Base-by-base conservation (phyloP, 2,113 vertebrate genomes). In the Hippocampus guttulatus region DNA sequence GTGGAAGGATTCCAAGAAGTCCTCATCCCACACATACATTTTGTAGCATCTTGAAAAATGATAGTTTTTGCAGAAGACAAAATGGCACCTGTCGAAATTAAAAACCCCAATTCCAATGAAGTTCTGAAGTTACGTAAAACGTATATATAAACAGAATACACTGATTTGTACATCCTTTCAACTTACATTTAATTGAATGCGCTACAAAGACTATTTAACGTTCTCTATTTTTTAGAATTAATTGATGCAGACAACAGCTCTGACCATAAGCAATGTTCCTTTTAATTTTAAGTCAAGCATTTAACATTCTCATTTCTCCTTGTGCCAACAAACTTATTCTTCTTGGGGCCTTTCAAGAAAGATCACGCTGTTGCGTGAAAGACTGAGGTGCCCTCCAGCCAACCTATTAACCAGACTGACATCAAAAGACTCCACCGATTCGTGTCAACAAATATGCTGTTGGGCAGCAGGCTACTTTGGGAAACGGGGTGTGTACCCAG, bases 351-450 rank as follows among this genome's bases (percentile, higher is more conserved):
- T 85, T 87, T 84, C 64, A 57, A 83, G 84, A 68, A 83, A 84
- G 85, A 41, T 89, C 57, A 75, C 81, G 83, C 45, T 71, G 27
- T 65, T 8, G 71, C 70, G 84, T 81, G 84, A 89, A 89, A 78
- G 51, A 68, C 71, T 60, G 21, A 55, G 49, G 68, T 54, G 8
- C 40, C 68, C 18, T 68, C 47, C 62, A 52, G 68, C 30, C n/a
- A 18, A 62, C 57, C 80, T 10, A 43, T 10, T 41, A 69, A 78
- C 64, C 49, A 2, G 0, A 7, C 67, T 55, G 71, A 85, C 83
- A 85, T 87, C 85, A 88, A 88, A 90, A 68, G 80, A 61, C 75
- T 76, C 57, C 74, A 38, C 76, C 75, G 87, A 79, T 90, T 87
- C 86, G 66, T 63, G 68, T 75, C 45, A 64, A 69, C 80, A 89